Percentiles rank a stretch among this genome's conserved stretches.
Conservation (phyloP, 2,797 vertebrate genomes). For the Takifugu rubripes region DNA sequence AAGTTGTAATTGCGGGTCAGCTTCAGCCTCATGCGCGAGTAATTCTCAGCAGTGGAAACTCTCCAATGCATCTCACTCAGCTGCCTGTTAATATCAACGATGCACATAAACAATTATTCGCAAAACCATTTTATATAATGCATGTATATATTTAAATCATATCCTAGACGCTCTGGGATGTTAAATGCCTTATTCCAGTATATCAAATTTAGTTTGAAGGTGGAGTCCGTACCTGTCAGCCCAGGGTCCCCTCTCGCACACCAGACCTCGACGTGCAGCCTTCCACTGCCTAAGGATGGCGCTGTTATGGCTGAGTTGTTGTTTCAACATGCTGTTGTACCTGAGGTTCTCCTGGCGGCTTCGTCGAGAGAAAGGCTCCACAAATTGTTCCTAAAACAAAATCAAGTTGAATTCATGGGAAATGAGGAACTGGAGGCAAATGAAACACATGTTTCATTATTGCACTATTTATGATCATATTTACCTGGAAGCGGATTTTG, state of each 20-base stretch:
- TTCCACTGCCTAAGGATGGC: slow-evolving; percentile 88
- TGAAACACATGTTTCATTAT: not conserved
- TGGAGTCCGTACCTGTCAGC: slow-evolving; percentile 79
- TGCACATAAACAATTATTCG: not conserved
- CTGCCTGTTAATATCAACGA: slow-evolving; percentile 71
- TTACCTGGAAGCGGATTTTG: slow-evolving; percentile 97
- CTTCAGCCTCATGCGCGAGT: slow-evolving; percentile 94
- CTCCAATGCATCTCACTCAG: slow-evolving; percentile 84
- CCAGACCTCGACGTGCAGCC: slow-evolving; percentile 82
- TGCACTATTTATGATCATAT: not conserved
- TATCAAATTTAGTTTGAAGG: not conserved
- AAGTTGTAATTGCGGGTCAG: slow-evolving; percentile 90
- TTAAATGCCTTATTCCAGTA: not conserved
- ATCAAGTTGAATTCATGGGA: not conserved
- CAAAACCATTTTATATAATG: not conserved
- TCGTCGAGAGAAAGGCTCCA: slow-evolving; percentile 89
- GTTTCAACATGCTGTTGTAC: slow-evolving; percentile 95
- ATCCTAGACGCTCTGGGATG: not conserved
- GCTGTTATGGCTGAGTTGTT: slow-evolving; percentile 83
- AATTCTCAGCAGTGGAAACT: slow-evolving; percentile 93
- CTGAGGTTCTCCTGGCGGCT: slow-evolving; percentile 91
- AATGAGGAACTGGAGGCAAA: not conserved
- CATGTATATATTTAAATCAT: not conserved
- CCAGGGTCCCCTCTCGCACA: slow-evolving; percentile 94
- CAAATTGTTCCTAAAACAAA: slow-evolving; percentile 84